Conservation (phyloP, 2,113 vertebrate genomes). For the Fregata magnificens region DNA sequence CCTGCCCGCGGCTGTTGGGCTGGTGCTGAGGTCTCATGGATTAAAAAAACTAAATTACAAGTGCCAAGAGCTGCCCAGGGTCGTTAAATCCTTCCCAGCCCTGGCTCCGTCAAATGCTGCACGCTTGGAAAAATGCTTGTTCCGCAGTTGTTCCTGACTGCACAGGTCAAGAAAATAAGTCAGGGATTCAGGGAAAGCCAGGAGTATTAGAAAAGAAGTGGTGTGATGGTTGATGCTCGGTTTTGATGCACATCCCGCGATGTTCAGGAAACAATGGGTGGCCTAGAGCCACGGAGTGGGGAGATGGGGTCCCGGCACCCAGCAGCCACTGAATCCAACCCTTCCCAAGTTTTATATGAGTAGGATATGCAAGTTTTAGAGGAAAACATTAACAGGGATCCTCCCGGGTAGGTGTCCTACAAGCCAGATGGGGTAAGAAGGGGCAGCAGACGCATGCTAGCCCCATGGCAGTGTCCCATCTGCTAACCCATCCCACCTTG, state of each 20-base stretch:
- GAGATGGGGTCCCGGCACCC: neutral
- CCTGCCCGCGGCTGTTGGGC: neutral
- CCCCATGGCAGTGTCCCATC: neutral
- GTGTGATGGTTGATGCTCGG: fast-evolving
- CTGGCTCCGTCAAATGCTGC: fast-evolving
- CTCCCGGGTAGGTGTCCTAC: neutral
- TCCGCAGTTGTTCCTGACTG: neutral
- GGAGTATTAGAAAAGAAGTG: neutral
- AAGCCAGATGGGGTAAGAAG: fast-evolving
- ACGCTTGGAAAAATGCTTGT: fast-evolving
- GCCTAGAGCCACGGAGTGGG: fast-evolving
- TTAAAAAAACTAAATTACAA: neutral
- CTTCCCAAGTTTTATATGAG: neutral
- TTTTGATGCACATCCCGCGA: fast-evolving
- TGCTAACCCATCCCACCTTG: neutral
- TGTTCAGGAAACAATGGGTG: neutral
- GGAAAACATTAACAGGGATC: neutral
- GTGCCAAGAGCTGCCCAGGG: neutral
- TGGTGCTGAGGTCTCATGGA: neutral
- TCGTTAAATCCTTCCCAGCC: neutral
- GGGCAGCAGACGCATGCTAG: neutral
- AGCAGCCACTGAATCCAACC: fast-evolving
- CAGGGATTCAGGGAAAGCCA: fast-evolving
- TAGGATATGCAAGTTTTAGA: neutral
- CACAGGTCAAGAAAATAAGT: too few species aligned